A percentile compares a stretch with the other conserved stretches of the same genome.
phyloP scores from a whole-genome alignment of 2,797 vertebrate genomes.

The Kryptopterus vitreolus region DNA sequence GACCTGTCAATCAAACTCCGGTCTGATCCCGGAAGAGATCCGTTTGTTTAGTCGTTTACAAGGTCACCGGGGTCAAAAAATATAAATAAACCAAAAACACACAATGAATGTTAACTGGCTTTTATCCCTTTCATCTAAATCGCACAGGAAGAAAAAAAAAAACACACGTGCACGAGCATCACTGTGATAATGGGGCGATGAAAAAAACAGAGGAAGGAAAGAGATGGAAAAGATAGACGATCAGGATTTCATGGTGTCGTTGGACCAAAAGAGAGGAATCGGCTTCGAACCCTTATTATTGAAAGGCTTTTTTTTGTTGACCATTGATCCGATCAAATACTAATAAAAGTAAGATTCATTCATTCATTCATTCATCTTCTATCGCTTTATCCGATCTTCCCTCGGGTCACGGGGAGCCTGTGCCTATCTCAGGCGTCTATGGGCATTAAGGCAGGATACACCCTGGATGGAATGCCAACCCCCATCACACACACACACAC shows the following conservation, averaged over 20 bases:
- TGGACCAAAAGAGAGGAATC: slow-evolving; percentile 20
- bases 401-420: too few species aligned
- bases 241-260: slow-evolving; percentile 25
- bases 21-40: slow-evolving; percentile 38
- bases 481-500: too few species aligned
- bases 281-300: slow-evolving; percentile 15
- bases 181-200: slow-evolving; percentile 8
- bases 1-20: slow-evolving; percentile 45
- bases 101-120: slow-evolving; percentile 35
- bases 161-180: slow-evolving; percentile 1
- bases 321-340: neutral
- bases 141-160: neutral
- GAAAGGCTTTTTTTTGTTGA: neutral
- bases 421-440: too few species aligned
- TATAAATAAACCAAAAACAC: slow-evolving; percentile 1
- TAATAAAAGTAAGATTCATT: too few species aligned
- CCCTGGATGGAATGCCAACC: too few species aligned
- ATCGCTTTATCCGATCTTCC: too few species aligned
- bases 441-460: too few species aligned
- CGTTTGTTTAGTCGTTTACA: slow-evolving; percentile 48
- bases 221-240: neutral
- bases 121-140: slow-evolving; percentile 16
- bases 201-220: neutral
- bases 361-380: too few species aligned
- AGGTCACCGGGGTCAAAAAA: slow-evolving; percentile 16